These are phyloP conservation scores for Aleiodes testaceus DNA, from an alignment of 2,888 invertebrate genomes.

Conservation along the genomic window DNA sequence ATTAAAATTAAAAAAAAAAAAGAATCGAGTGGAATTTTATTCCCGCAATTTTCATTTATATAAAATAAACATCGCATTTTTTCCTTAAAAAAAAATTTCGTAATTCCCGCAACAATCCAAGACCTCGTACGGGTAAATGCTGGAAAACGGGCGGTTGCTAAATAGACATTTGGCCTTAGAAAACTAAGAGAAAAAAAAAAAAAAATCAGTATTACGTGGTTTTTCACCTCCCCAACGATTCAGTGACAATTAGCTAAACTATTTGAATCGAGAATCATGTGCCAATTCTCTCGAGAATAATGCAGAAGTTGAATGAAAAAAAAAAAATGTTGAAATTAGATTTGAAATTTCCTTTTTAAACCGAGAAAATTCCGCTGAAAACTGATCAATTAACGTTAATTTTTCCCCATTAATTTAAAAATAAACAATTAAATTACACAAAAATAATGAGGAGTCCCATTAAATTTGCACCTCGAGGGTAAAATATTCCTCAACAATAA, in stretches of 20 bases:
- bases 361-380: not conserved
- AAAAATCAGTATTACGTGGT: slow-evolving; percentile 35
- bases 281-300: slow-evolving; percentile 21
- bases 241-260: slow-evolving; percentile 39
- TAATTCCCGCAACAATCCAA: slow-evolving; percentile 31
- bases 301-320: not conserved
- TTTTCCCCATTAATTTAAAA: too few relatives aligned
- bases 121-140: slow-evolving; percentile 39
- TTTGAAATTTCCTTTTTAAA: slow-evolving; percentile 14
- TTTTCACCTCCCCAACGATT: slow-evolving; percentile 35
- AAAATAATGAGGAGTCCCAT: not conserved
- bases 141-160: slow-evolving; percentile 38
- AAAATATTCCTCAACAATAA: slow-evolving; percentile 14
- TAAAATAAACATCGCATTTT: not conserved
- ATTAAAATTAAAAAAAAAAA: slow-evolving; percentile 2
- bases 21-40: not conserved
- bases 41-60: too few relatives aligned
- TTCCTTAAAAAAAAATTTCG: slow-evolving; percentile 37
- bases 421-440: slow-evolving; percentile 5
- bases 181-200: slow-evolving; percentile 2
- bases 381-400: too few relatives aligned
- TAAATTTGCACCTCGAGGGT: not conserved
- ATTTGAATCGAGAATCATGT: slow-evolving; percentile 38
- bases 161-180: slow-evolving; percentile 31
- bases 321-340: not conserved